Evolutionary conservation across 2,888 invertebrate species (phyloP).

Genomic region (Polylopha cassiicola): DNA sequence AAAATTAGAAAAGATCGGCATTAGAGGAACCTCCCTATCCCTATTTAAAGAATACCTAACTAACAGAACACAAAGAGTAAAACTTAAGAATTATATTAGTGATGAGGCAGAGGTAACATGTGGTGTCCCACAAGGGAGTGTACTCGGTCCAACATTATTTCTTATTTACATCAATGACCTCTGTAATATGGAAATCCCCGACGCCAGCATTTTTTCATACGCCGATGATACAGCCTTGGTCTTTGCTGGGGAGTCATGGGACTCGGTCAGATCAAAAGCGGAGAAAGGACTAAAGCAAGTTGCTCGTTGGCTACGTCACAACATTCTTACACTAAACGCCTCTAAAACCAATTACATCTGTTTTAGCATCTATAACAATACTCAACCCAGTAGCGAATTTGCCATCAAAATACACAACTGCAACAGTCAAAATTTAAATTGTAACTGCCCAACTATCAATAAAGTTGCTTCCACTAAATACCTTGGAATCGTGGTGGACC

Average conservation of each 20-base stretch:
- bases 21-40: conserved; percentile 2
- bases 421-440: not conserved
- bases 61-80: not conserved
- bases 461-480: too few relatives aligned
- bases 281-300: too few relatives aligned
- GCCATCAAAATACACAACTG: not conserved
- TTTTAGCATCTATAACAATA: not conserved
- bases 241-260: too few relatives aligned
- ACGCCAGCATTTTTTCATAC: not conserved
- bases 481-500: too few relatives aligned
- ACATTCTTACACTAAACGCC: too few relatives aligned
- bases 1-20: conserved; percentile 5
- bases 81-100: not conserved
- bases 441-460: not conserved
- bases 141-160: conserved; percentile 12
- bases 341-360: too few relatives aligned
- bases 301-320: too few relatives aligned
- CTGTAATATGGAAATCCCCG: not conserved
- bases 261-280: not conserved
- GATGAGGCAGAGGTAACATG: not conserved
- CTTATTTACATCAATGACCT: conserved; percentile 3
- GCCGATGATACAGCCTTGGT: not conserved
- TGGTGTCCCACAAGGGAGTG: conserved; percentile 12
- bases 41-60: conserved; percentile 12
- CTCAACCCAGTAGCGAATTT: not conserved